Evolutionary conservation across 2,797 vertebrate species (phyloP).

Genomic region (Euphonia xanthogaster): DNA sequence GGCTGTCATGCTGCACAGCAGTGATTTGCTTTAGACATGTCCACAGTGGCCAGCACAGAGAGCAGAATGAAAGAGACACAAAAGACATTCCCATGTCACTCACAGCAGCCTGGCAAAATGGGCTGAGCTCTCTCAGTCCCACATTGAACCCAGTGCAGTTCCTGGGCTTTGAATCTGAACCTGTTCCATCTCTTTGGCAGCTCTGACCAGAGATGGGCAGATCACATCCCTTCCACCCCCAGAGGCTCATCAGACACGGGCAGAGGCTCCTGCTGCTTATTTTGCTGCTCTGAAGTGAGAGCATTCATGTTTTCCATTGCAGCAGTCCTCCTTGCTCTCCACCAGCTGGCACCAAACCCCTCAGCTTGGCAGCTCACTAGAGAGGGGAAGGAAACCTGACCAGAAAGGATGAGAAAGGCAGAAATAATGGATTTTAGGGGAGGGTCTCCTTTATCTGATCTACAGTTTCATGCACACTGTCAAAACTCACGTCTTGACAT

Average conservation of each 20-base stretch:
- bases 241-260: background rate
- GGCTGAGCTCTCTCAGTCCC: background rate
- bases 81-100: background rate
- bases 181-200: background rate
- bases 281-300: background rate
- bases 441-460: background rate
- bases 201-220: background rate
- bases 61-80: background rate
- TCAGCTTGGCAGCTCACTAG: background rate
- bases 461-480: background rate
- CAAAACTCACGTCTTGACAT: background rate
- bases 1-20: fast-evolving
- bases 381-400: background rate
- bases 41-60: background rate
- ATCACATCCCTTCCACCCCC: background rate
- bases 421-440: background rate
- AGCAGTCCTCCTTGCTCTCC: background rate
- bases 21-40: background rate
- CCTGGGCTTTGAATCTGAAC: background rate
- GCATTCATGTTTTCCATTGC: background rate
- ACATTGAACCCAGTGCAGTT: fast-evolving
- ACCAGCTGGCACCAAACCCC: background rate
- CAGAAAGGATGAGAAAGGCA: background rate
- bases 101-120: background rate
- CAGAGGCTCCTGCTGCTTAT: background rate